A percentile compares a stretch with the other conserved stretches of the same genome.
Evolutionary conservation across 2,797 vertebrate genomes (phyloP).

Genomic region (Sebastes vulpes): DNA sequence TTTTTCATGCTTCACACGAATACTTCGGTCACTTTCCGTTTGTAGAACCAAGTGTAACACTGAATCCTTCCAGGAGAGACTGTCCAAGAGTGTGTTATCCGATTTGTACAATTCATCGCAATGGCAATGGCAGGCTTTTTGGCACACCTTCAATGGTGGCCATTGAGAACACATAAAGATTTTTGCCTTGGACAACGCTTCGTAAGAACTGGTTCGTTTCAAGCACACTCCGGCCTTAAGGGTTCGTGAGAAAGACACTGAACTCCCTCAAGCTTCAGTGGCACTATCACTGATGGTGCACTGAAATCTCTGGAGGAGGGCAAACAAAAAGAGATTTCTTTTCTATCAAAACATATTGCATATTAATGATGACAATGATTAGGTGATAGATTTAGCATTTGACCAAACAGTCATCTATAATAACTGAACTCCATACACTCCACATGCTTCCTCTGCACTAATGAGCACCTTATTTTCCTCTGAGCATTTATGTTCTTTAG

Average conservation of each 20-base stretch:
- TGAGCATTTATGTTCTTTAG: conserved; percentile 36
- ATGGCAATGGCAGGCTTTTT: not conserved
- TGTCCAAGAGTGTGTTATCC: not conserved
- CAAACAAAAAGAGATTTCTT: not conserved
- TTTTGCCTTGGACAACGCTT: not conserved
- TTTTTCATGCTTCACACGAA: not conserved
- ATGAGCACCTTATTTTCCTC: conserved; percentile 47
- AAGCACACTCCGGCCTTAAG: not conserved
- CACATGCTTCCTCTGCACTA: conserved; percentile 19
- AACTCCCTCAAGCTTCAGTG: not conserved
- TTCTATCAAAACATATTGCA: not conserved
- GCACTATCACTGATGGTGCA: not conserved
- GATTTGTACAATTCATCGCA: not conserved
- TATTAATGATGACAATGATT: not conserved
- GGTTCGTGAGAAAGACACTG: not conserved
- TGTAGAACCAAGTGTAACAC: not conserved
- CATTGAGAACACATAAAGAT: not conserved
- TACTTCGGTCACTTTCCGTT: not conserved
- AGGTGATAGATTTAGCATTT: conserved; percentile 17
- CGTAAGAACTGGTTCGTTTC: not conserved
- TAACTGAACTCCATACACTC: conserved; percentile 2
- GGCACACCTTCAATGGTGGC: not conserved
- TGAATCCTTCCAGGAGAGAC: not conserved
- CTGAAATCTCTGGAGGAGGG: not conserved
- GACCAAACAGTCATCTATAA: conserved; percentile 5